Percentiles rank a stretch among this genome's conserved stretches.
phyloP scores from a whole-genome alignment of 2,888 invertebrate genomes.

The Oligia strigilis region DNA sequence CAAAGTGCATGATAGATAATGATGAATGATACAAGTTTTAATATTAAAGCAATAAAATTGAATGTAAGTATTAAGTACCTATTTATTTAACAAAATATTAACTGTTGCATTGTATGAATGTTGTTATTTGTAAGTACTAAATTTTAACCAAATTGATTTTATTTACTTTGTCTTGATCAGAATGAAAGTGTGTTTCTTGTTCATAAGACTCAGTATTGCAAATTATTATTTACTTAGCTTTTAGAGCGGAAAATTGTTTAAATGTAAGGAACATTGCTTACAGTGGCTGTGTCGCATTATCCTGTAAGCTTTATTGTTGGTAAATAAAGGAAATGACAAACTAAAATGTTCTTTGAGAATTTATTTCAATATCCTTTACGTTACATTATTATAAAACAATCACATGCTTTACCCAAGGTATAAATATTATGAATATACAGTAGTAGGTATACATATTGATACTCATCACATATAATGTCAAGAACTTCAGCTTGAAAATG shows the following conservation, averaged over 20 bases:
- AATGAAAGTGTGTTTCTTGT: conserved; percentile 15
- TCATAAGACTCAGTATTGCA: background rate
- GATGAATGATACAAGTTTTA: background rate
- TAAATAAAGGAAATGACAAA: conserved; percentile 77
- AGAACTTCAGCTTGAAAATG: conserved; percentile 22
- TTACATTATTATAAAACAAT: conserved; percentile 45
- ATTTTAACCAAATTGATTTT: conserved; percentile 24
- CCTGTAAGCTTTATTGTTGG: conserved; percentile 73
- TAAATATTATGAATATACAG: conserved; percentile 37
- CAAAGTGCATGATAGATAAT: conserved; percentile 4
- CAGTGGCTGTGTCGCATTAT: conserved; percentile 60
- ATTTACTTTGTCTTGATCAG: background rate
- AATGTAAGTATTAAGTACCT: conserved; percentile 20
- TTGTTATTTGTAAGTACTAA: conserved; percentile 29
- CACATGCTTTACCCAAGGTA: conserved; percentile 21
- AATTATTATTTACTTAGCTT: conserved; percentile 26
- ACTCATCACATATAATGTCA: conserved; percentile 12
- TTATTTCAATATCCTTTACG: conserved; percentile 46
- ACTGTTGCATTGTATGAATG: conserved; percentile 33
- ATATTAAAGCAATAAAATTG: conserved; percentile 17
- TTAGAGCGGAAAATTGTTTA: conserved; percentile 15
- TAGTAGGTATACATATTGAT: conserved; percentile 14
- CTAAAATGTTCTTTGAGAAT: conserved; percentile 54
- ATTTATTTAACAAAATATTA: conserved; percentile 24
- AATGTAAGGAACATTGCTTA: conserved; percentile 49